Base-by-base conservation (phyloP, 2,113 vertebrate genomes). In the Rana temporaria region DNA sequence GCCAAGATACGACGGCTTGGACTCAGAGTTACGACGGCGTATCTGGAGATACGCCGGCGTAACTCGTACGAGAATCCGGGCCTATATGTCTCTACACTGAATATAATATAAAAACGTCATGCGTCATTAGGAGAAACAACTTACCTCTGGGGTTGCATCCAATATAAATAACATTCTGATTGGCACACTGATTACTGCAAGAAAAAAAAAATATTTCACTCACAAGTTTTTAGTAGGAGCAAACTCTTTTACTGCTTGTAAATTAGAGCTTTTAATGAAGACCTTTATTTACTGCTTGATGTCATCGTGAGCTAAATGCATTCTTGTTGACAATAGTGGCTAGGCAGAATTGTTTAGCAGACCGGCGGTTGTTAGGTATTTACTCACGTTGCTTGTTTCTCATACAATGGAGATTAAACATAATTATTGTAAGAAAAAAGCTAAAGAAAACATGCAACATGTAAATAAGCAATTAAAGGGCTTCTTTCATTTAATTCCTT, bases 81-180 rank as follows among this genome's bases (percentile, higher is more conserved):
- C n/a, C n/a, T 8, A 38, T 8, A 38, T 48, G 42, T 48, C 12
- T 48, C 2, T 48, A 48, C 42, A 48, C 42, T 48, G 1, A 48
- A 48, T 48, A 11, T 1, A 48, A 48, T 12, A 48, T 14, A 48
- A 48, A 48, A 48, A 2, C 12, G 11, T 48, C 42, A 48, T 48
- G 42, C 59, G n/a, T 52, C 20, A 48, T 77, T n/a, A 30, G 18
- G 53, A 14, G 65, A 42, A 19, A 9, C 18, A 68, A 91, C 97
- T 96, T 90, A 99, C 97, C 19, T 81, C 93, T 91, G 84, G 88
- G 90, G 77, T 94, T 91, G 83, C 97, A 99, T 12, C 86, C 89
- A 77, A 99, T 89, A 3, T 90, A 88, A 68, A 95, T 84, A 70
- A 96, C 88, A 32, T 85, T 79, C 59, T 92, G 86, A 52, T 91